These are phyloP conservation scores for Diplazon laetatorius DNA, from an alignment of 2,888 invertebrate genomes.

Conservation along the genomic window DNA sequence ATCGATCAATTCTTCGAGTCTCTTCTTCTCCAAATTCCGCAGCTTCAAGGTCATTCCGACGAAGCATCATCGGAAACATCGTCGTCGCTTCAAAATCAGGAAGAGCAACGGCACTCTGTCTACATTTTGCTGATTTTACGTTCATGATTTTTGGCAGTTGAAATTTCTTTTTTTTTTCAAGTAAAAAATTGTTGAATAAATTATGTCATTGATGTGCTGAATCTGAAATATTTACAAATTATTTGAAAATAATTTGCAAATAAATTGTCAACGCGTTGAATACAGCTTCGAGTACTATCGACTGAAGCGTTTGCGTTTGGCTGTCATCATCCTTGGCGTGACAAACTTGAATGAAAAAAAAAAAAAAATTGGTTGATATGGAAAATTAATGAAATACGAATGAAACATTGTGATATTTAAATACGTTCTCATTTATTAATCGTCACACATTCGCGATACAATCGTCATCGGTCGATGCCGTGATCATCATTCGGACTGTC, in stretches of 20 bases:
- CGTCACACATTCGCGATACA: conserved; percentile 72
- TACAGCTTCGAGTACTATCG: conserved; percentile 16
- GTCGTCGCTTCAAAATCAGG: background rate
- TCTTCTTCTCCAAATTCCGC: conserved; percentile 60
- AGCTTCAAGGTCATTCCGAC: conserved; percentile 53
- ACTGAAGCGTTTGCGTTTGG: background rate
- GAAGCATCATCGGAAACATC: conserved; percentile 35
- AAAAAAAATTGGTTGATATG: too few relatives aligned
- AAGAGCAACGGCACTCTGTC: background rate
- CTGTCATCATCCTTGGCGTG: background rate
- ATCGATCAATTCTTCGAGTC: conserved; percentile 64
- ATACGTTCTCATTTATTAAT: conserved; percentile 68
- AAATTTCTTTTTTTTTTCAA: background rate
- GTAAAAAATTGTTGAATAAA: conserved; percentile 24
- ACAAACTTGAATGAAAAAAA: too few relatives aligned
- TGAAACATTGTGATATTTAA: conserved; percentile 52
- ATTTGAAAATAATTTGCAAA: background rate
- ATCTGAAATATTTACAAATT: too few relatives aligned
- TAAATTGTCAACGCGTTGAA: conserved; percentile 32
- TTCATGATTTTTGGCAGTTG: conserved; percentile 36
- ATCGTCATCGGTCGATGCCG: conserved; percentile 74
- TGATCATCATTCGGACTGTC: conserved; percentile 68
- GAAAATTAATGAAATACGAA: background rate
- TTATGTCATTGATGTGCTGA: conserved; percentile 29
- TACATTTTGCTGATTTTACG: conserved; percentile 10